These are phyloP conservation scores for Synanceia verrucosa DNA, from an alignment of 2,797 vertebrate species.

Conservation along the genomic window DNA sequence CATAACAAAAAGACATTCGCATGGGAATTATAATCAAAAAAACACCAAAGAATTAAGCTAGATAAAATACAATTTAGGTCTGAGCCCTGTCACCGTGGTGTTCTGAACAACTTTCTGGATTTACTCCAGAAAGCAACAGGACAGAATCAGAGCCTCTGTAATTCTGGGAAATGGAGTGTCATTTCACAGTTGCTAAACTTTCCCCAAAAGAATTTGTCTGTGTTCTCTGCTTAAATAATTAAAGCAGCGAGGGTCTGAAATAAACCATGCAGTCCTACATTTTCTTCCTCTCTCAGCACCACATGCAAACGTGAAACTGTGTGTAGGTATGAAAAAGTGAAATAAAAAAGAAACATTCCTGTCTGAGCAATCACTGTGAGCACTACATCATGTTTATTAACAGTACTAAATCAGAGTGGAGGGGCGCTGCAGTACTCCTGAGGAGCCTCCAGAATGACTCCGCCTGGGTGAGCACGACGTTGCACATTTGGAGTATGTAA, in stretches of 20 bases:
- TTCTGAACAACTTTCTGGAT: conserved; percentile 17
- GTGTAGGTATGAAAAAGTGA: conserved; percentile 65
- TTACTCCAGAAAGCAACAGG: conserved; percentile 38
- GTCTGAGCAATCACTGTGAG: conserved; percentile 76
- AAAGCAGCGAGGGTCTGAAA: conserved; percentile 50
- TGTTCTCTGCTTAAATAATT: conserved; percentile 73
- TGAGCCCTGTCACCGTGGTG: not conserved
- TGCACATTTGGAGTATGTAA: conserved; percentile 52
- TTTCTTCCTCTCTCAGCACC: conserved; percentile 57
- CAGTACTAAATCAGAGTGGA: conserved; percentile 78
- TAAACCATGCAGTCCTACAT: conserved; percentile 51
- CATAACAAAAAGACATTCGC: not conserved
- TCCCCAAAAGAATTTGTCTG: conserved; percentile 49
- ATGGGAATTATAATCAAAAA: not conserved
- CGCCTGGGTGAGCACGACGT: conserved; percentile 61
- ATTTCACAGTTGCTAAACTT: conserved; percentile 61
- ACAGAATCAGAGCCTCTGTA: conserved; percentile 24
- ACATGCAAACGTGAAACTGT: conserved; percentile 64
- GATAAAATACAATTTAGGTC: not conserved
- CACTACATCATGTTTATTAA: conserved; percentile 85
- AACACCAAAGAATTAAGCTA: not conserved
- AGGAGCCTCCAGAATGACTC: conserved; percentile 57
- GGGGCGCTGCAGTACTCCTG: conserved; percentile 59
- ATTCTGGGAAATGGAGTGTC: conserved; percentile 55
- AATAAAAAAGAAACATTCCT: conserved; percentile 75